Evolutionary conservation across 2,888 invertebrate genomes (phyloP).

Genomic region (Morpho achilles): DNA sequence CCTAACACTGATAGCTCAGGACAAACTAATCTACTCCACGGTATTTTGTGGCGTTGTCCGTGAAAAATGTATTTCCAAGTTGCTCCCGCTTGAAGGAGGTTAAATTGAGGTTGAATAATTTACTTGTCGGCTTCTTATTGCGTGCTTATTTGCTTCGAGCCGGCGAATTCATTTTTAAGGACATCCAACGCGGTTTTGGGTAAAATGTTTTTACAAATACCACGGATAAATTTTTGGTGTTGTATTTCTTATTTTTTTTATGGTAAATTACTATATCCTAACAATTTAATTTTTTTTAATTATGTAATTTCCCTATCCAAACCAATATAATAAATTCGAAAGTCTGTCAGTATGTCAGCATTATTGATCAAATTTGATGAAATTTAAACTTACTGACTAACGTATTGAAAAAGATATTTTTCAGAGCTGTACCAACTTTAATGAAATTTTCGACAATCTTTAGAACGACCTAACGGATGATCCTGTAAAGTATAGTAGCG

Average conservation of each 20-base stretch:
- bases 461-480: too few species aligned
- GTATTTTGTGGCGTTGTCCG: conserved; percentile 44
- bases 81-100: conserved; percentile 40
- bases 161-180: conserved; percentile 28
- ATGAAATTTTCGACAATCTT: too few species aligned
- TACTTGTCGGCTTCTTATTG: conserved; percentile 39
- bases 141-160: conserved; percentile 28
- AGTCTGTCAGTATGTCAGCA: too few species aligned
- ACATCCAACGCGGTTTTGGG: conserved; percentile 19
- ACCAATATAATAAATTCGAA: too few species aligned
- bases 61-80: conserved; percentile 61
- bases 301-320: too few species aligned
- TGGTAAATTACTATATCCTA: too few species aligned
- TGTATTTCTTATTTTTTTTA: neutral
- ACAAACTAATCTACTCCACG: conserved; percentile 57
- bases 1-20: conserved; percentile 46
- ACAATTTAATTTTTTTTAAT: too few species aligned
- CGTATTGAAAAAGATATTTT: too few species aligned
- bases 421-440: too few species aligned
- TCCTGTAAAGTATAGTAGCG: too few species aligned
- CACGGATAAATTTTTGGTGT: neutral
- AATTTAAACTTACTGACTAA: too few species aligned
- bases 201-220: conserved; percentile 1
- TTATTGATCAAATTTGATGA: too few species aligned
- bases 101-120: conserved; percentile 54